Conservation (phyloP, 2,113 vertebrate genomes). For the Pachyramphus minor region DNA sequence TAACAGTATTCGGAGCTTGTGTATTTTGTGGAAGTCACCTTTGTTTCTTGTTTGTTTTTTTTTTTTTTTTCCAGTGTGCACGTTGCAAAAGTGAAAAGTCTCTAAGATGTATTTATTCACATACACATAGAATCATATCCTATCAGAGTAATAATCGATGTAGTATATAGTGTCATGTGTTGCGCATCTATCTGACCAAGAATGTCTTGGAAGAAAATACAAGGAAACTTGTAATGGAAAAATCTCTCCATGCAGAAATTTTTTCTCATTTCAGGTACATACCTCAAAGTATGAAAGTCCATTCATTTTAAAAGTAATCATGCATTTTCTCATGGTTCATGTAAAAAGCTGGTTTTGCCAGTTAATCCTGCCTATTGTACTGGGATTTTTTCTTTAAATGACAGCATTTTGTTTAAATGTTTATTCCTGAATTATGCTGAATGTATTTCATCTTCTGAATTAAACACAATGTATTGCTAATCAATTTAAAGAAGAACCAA, state of each 20-base stretch:
- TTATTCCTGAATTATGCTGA: neutral
- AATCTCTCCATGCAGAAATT: conserved; percentile 19
- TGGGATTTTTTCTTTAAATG: neutral
- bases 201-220: neutral
- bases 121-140: neutral
- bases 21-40: rapidly evolving
- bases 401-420: neutral
- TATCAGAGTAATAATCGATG: neutral
- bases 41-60: too few relatives aligned
- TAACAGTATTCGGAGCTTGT: neutral
- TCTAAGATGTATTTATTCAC: neutral
- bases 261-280: conserved; percentile 14
- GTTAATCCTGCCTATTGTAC: neutral
- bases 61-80: neutral
- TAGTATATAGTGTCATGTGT: neutral
- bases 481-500: neutral
- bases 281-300: conserved; percentile 4
- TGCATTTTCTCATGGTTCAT: neutral
- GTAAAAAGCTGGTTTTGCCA: neutral
- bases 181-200: neutral
- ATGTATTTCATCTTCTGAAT: neutral
- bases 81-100: neutral
- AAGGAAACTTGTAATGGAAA: conserved; percentile 26
- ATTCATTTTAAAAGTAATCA: neutral
- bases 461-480: neutral